Evolutionary conservation across 2,888 invertebrate genomes (phyloP).

Genomic region (Amphipyra tragopoginis): DNA sequence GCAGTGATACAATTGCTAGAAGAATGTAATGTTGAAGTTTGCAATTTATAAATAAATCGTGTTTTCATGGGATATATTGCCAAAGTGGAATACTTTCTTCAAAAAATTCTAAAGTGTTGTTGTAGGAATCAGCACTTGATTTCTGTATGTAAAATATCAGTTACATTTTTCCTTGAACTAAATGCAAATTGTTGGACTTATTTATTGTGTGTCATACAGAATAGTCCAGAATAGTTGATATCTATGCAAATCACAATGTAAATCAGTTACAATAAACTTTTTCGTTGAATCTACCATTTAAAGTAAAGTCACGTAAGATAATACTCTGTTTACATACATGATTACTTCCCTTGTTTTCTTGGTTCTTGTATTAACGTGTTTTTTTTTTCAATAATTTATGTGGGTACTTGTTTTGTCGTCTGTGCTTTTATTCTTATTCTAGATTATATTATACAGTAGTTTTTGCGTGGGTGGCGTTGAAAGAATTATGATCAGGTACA

Average conservation of each 20-base stretch:
- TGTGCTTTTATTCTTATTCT: constrained; percentile 12
- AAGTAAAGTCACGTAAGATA: constrained; percentile 38
- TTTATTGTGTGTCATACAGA: constrained; percentile 36
- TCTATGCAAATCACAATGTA: constrained; percentile 46
- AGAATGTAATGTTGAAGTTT: too few species aligned
- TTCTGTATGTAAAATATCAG: too few species aligned
- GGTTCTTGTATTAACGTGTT: constrained; percentile 10
- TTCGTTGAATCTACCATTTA: constrained; percentile 36
- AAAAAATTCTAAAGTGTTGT: too few species aligned
- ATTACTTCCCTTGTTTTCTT: constrained; percentile 32
- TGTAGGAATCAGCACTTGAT: too few species aligned
- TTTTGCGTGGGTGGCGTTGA: neutral
- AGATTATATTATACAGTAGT: constrained; percentile 4
- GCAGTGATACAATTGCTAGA: too few species aligned
- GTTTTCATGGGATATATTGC: too few species aligned
- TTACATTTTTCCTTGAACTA: neutral
- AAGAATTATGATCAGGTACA: neutral
- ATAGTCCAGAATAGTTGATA: constrained; percentile 27
- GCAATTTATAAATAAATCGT: too few species aligned
- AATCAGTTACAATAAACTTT: constrained; percentile 29
- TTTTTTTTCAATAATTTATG: constrained; percentile 40
- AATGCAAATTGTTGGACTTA: constrained; percentile 25
- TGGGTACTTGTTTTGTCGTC: constrained; percentile 16
- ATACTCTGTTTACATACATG: constrained; percentile 53
- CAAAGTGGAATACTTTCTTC: too few species aligned